Percentiles rank a stretch among this genome's conserved stretches.
phyloP scores from a whole-genome alignment of 2,888 invertebrate species.

The Pocota personata region DNA sequence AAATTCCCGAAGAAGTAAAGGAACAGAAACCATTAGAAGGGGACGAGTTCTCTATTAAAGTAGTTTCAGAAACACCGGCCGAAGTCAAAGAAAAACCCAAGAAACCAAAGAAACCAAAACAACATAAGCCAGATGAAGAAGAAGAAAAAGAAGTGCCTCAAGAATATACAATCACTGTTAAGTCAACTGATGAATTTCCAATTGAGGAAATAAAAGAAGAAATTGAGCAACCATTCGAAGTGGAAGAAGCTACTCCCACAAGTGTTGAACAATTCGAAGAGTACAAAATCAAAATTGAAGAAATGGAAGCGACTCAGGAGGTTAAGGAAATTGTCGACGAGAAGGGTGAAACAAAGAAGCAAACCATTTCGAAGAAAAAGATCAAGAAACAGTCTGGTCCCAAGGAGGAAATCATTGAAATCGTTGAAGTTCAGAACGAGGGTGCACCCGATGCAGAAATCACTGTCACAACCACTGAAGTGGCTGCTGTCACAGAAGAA shows the following conservation, averaged over 20 bases:
- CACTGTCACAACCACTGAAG: constrained; percentile 79
- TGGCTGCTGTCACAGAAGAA: constrained; percentile 60
- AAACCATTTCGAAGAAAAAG: constrained; percentile 80
- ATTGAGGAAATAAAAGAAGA: constrained; percentile 35
- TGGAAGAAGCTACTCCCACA: constrained; percentile 16
- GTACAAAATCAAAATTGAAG: constrained; percentile 76
- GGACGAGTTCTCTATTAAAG: constrained; percentile 34
- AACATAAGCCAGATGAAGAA: constrained; percentile 55
- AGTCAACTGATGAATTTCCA: constrained; percentile 40
- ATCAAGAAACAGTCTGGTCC: constrained; percentile 82
- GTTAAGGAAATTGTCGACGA: constrained; percentile 77
- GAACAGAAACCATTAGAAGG: constrained; percentile 67
- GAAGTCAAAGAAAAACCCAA: constrained; percentile 53
- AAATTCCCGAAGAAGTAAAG: constrained; percentile 38
- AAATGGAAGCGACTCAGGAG: constrained; percentile 76
- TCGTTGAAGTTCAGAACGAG: constrained; percentile 81
- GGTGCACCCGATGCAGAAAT: constrained; percentile 83
- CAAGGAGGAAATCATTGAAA: constrained; percentile 83
- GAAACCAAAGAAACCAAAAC: constrained; percentile 61
- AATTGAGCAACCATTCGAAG: constrained; percentile 57
- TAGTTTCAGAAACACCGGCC: constrained; percentile 35
- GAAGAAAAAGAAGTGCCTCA: constrained; percentile 40
- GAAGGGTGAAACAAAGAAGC: constrained; percentile 78
- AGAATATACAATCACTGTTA: constrained; percentile 75
- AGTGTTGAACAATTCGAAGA: constrained; percentile 30